Evolutionary conservation across 2,113 vertebrate species (phyloP), one percentile per base, ranked within the genome.

Genomic region (Henicopernis longicauda): DNA sequence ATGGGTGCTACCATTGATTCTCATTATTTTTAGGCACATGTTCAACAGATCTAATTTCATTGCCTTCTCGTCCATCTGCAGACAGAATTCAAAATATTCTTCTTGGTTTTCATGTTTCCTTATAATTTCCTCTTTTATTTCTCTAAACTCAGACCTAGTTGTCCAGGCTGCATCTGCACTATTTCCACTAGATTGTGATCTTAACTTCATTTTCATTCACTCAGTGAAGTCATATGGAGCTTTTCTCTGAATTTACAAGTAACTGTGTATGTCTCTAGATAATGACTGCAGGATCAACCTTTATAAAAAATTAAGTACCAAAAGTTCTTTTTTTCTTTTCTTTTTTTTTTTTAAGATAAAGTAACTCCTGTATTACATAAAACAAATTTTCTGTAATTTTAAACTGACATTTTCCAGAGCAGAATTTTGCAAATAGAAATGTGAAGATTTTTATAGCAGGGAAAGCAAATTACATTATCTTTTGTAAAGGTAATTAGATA

Each of bases 381-480:
- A 82, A 71, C 1, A 63, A 3, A 11, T 34, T 76, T 59, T 66
- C 16, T 59, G 11, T 55, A 27, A 69, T 50, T 93, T 82, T 82
- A 71, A 86, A 55, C 16, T 14, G 8, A 50, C 1, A 14, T 55
- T 59, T 95, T 65, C 45, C 32, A 38, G 29, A 47, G 9, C 12
- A 49, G 6, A 63, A 13, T 6, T 49, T 62, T 82, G 22, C 19
- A 79, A 58, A 74, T 10, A 79, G 19, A 85, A 71, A 36, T 23
- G 1, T 71, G 9, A 61, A 2, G 0, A 3, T 62, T n/a, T 42
- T 69, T 72, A 25, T n/a, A 61, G 5, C 6, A 61, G 3, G 9
- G 5, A 9, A 79, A 66, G 16, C 5, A 87, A 90, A 66, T 20
- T 36, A 7, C 3, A 20, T 58, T 57, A 36, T 16, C 5, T 45